Evolutionary conservation across 2,113 vertebrate species (phyloP).

Genomic region (Rana temporaria): DNA sequence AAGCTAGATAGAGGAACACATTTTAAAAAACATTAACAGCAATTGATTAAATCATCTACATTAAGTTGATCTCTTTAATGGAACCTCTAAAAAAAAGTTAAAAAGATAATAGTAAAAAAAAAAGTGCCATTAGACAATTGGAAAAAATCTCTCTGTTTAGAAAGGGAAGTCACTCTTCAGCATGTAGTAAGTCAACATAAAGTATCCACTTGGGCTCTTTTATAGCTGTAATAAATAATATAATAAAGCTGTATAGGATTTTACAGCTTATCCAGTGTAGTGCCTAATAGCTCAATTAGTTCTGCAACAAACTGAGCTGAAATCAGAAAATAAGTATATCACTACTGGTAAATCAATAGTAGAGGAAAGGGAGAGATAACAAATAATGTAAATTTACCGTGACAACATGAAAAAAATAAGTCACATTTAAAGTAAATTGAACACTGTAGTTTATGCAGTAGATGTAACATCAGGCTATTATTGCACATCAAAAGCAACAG

Average conservation of each 20-base stretch:
- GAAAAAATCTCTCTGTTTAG: neutral
- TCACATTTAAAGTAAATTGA: neutral
- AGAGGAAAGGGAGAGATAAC: conserved; percentile 10
- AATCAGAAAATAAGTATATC: conserved; percentile 43
- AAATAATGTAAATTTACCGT: conserved; percentile 32
- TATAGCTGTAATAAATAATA: conserved; percentile 23
- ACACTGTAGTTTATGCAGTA: neutral
- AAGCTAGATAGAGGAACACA: too few species aligned
- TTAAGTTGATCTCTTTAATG: too few species aligned
- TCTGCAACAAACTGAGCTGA: conserved; percentile 42
- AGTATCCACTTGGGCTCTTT: conserved; percentile 24
- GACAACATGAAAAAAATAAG: conserved; percentile 1
- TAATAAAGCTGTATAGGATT: conserved; percentile 33
- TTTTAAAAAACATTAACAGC: too few species aligned
- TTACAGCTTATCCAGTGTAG: conserved; percentile 1
- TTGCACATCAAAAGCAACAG: neutral
- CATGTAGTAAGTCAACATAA: conserved; percentile 2
- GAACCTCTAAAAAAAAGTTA: too few species aligned
- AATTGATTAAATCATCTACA: too few species aligned
- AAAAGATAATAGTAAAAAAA: too few species aligned
- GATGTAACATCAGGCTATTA: neutral
- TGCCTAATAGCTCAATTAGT: conserved; percentile 46
- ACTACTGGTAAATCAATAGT: conserved; percentile 44
- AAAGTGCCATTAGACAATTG: too few species aligned
- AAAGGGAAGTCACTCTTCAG: neutral